These are phyloP conservation scores for Natrix natrix DNA, from an alignment of 2,797 vertebrate genomes.

Conservation along the genomic window DNA sequence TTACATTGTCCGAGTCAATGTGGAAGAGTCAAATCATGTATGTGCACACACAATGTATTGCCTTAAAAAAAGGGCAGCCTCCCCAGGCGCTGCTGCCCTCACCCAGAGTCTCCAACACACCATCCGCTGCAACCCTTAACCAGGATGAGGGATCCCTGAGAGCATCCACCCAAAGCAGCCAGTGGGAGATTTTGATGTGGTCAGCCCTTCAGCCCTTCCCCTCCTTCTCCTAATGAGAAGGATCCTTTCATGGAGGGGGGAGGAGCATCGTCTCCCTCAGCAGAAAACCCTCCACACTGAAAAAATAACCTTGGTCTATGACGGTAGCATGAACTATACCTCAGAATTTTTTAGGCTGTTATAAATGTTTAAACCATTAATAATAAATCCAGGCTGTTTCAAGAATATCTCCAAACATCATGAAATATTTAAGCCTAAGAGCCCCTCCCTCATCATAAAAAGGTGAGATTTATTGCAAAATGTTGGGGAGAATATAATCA, in stretches of 20 bases:
- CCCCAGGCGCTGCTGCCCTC: neutral
- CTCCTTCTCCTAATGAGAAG: neutral
- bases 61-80: neutral
- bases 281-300: slow-evolving; percentile 14
- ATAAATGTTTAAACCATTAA: slow-evolving; percentile 75
- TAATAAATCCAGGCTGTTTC: slow-evolving; percentile 77
- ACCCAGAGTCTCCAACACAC: neutral
- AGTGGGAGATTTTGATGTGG: neutral
- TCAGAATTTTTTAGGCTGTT: slow-evolving; percentile 69
- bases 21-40: neutral
- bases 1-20: neutral
- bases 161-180: neutral
- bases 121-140: neutral
- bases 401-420: slow-evolving; percentile 78
- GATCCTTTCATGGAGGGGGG: neutral
- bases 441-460: slow-evolving; percentile 63
- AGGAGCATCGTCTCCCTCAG: neutral
- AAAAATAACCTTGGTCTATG: slow-evolving; percentile 55
- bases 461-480: slow-evolving; percentile 76
- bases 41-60: neutral
- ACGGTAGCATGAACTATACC: slow-evolving; percentile 53
- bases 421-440: slow-evolving; percentile 74
- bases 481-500: slow-evolving; percentile 76
- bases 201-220: neutral
- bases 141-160: slow-evolving; percentile 27